A percentile compares a stretch with the other conserved stretches of the same genome.
Conservation (phyloP, 2,113 vertebrate genomes). For the Sceloporus undulatus region DNA sequence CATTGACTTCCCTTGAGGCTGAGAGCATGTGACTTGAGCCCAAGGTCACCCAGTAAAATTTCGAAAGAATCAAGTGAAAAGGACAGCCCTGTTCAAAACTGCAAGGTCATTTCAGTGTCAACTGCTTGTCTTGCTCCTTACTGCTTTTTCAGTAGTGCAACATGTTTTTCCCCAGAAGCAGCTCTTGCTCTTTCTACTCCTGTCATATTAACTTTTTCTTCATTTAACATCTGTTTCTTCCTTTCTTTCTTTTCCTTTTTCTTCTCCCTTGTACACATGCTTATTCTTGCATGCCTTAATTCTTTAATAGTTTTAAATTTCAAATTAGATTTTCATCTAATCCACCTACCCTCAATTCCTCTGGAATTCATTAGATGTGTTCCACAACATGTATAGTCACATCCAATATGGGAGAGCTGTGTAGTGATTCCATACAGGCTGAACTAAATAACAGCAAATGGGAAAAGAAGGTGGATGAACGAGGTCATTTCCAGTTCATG, state of each 20-base stretch:
- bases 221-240: neutral
- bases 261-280: neutral
- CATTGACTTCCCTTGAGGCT: no score
- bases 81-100: constrained; percentile 37
- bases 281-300: neutral
- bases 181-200: neutral
- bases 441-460: neutral
- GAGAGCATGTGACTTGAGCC: no score
- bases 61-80: constrained; percentile 40
- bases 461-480: neutral
- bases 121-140: constrained; percentile 48
- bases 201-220: neutral
- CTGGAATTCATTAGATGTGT: neutral
- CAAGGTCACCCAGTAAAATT: neutral
- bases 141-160: constrained; percentile 11
- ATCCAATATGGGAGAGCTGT: neutral
- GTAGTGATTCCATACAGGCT: neutral
- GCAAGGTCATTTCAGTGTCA: constrained; percentile 55
- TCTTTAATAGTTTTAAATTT: neutral
- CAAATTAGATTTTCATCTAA: neutral
- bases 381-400: neutral
- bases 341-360: neutral
- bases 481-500: neutral
- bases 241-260: neutral
- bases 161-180: neutral